Conservation (phyloP, 2,113 vertebrate genomes). For the Macrotis lagotis region DNA sequence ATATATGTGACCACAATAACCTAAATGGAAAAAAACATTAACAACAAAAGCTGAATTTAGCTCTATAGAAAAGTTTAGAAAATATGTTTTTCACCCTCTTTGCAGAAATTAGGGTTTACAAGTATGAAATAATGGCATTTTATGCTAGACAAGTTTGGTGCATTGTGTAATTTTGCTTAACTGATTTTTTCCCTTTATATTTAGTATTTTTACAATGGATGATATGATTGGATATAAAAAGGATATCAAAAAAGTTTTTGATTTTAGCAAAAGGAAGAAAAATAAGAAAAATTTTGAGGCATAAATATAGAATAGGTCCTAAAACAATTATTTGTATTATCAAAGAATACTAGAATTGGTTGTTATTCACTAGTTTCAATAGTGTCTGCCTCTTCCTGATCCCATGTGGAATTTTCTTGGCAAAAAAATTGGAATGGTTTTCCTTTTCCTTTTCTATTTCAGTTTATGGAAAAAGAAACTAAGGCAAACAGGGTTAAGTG, state of each 20-base stretch:
- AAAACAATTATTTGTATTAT: background rate
- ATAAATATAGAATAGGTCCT: background rate
- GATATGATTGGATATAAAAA: too few species aligned
- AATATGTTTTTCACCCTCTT: background rate
- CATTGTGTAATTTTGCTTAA: background rate
- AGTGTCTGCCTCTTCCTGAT: background rate
- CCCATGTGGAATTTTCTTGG: background rate
- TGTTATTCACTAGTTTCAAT: too few species aligned
- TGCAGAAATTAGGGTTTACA: background rate
- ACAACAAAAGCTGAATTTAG: background rate
- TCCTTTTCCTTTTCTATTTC: background rate
- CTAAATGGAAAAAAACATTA: background rate
- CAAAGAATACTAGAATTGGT: too few species aligned
- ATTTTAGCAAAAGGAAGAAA: too few species aligned
- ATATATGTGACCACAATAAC: background rate
- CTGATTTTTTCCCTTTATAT: background rate
- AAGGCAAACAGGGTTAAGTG: background rate
- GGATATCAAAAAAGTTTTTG: too few species aligned
- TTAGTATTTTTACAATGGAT: too few species aligned
- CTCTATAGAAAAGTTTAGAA: background rate
- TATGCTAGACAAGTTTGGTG: background rate
- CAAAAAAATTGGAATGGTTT: background rate
- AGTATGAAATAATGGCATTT: background rate
- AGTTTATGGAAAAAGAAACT: background rate
- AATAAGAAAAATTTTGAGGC: background rate